Base-by-base conservation (phyloP, 2,113 vertebrate species). In the Chitala chitala region DNA sequence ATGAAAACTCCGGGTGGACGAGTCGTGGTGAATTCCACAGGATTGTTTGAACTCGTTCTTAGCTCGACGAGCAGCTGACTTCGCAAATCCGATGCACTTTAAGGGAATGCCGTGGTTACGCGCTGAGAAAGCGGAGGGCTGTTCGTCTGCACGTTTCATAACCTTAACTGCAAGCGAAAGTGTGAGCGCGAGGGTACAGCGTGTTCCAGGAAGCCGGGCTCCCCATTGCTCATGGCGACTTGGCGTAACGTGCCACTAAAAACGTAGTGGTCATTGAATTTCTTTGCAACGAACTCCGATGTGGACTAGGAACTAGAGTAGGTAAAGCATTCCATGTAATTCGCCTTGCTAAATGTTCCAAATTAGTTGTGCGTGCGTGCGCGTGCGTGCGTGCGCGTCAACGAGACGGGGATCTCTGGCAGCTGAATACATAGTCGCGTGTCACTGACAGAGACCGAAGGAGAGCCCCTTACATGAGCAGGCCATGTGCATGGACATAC, bases 231-330 rank as follows among this genome's bases (percentile, higher is more conserved):
- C 4, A 20, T 15, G 22, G 54, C 22, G 13, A 48, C 29, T 24
- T 7, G 36, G 9, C 33, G 48, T 69, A 63, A 69, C n/a, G 36
- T 3, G 38, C 4, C 24, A 12, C 71, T 9, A 29, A 44, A 54
- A 24, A 55, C 69, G 53, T 73, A 72, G 42, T 54, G 48, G 50
- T 76, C 53, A 74, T 75, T 75, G 55, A 75, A 55, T 73, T 54
- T 75, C 69, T 55, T 53, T 77, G 76, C 73, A 72, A 77, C 70
- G 31, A 38, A 65, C 24, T 63, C 42, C 53, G 44, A 64, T 63
- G 51, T 48, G n/a, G n/a, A n/a, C n/a, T n/a, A n/a, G n/a, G n/a
- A n/a, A n/a, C n/a, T n/a, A n/a, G n/a, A n/a, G n/a, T n/a, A n/a
- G n/a, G n/a, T n/a, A n/a, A n/a, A n/a, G n/a, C n/a, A n/a, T n/a